Evolutionary conservation across 2,113 vertebrate genomes (phyloP), one percentile per base, ranked within the genome.

Genomic region (Rhynchomys soricoides): DNA sequence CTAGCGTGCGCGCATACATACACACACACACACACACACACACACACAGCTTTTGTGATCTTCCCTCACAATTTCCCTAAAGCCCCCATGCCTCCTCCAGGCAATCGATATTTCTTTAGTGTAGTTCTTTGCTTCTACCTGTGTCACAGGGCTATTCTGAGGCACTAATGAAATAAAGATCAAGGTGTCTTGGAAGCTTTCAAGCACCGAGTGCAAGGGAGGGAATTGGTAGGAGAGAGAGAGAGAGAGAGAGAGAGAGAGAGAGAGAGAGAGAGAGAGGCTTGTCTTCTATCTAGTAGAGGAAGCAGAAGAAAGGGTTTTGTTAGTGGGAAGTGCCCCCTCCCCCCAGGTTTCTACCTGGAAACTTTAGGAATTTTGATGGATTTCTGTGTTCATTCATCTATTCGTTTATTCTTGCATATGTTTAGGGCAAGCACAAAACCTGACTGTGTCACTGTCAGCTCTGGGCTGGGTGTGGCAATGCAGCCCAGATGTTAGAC

Each of bases 131-230:
- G 4, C 15, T 73, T 96, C 34, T 74, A 52, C n/a, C 48, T 68
- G 22, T 77, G n/a, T 79, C 70, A 82, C 3, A 13, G 37, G n/a
- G 31, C 45, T 79, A 10, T 55, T 22, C 5, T 64, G 85, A 90
- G 55, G 95, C 64, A 64, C 77, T 79, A 70, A 70, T 64, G 45
- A 88, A 92, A 68, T 64, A 34, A 85, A 83, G 31, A 88, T 91
- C 40, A 91, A 90, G 55, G 81, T 87, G 74, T 43, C 91, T 85
- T 62, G 55, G 82, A 79, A 77, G 71, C 26, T 86, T 74, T 77
- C 26, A 71, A 87, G 64, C 15, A 2, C 68, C 34, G 40, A 55
- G 15, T n/a, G 45, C 8, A 74, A 5, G 29, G 1, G 74, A 79
- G 52, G 24, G 4, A 45, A 31, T 96, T 12, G 50, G 37, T 26